Base-by-base conservation (phyloP, 2,797 vertebrate species). In the Carapus acus region DNA sequence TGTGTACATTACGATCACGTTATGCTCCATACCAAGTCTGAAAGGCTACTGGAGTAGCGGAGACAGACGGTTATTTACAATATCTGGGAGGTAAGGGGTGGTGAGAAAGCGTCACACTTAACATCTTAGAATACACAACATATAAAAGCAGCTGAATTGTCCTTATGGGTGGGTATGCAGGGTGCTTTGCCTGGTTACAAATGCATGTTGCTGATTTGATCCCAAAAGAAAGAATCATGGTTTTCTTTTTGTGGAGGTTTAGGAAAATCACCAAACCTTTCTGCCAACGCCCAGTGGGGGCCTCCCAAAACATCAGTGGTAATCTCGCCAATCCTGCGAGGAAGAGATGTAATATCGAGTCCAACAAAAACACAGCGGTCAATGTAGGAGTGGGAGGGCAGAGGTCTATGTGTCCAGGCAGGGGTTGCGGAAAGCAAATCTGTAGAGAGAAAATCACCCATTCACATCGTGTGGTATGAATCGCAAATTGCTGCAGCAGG, bases 391-490 rank as follows among this genome's bases (percentile, higher is more conserved):
- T 6, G 19, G 12, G 21, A n/a, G 2, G n/a, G 19, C 24, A 9
- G 43, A 1, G 23, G 0, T 17, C 3, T 20, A 18, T 45, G 43
- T 17, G 22, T 7, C 1, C 20, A 23, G 44, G 48, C 17, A 36
- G 29, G 4, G 52, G 65, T 73, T 71, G 47, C 65, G 56, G 76
- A 55, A 55, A 61, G 59, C 43, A 50, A 57, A 69, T 74, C 54
- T 68, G 56, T 59, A 41, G 49, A 46, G 71, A 77, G 73, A 72
- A 70, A 83, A 76, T 75, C 71, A 74, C 67, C 77, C 61, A 60
- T 62, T 54, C 54, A 58, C 67, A 61, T 62, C 71, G 73, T 72
- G 64, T 11, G 1, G 69, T 79, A 71, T 67, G 72, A 82, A 81
- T 82, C 77, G 73, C 58, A 66, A 73, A 62, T 42, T 60, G 6